These are phyloP conservation scores for Nasonia giraulti DNA, from an alignment of 1,140 invertebrate genomes.

Conservation along the genomic window DNA sequence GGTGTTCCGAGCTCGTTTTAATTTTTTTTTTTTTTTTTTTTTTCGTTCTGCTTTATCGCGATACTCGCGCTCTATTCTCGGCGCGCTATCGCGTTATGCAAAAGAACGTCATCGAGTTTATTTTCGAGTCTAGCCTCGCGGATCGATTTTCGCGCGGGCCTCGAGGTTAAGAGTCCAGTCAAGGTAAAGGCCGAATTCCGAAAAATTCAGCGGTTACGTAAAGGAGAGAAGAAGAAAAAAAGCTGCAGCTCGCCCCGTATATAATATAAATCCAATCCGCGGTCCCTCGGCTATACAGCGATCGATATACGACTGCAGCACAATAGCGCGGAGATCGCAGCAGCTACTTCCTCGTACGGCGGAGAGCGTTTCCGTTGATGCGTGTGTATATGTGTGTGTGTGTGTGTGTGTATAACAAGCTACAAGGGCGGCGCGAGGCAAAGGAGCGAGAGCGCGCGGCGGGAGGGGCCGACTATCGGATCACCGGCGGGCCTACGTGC, in stretches of 20 bases:
- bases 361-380: neutral
- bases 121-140: no score
- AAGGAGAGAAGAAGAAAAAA: no score
- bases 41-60: slow-evolving; percentile 17
- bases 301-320: neutral
- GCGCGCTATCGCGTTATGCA: no score
- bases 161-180: no score
- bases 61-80: neutral
- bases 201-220: no score
- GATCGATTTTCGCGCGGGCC: no score
- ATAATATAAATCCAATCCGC: neutral
- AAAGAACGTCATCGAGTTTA: no score
- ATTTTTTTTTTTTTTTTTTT: slow-evolving; percentile 19
- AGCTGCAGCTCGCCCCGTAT: no score
- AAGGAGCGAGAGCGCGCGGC: neutral
- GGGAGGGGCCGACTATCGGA: slow-evolving; percentile 24
- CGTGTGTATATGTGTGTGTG: neutral
- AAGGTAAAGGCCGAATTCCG: no score
- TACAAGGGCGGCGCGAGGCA: neutral
- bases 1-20: neutral
- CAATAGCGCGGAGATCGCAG: neutral
- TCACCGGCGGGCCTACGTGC: slow-evolving; percentile 39
- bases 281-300: neutral
- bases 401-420: neutral
- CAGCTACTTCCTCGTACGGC: slow-evolving; percentile 2